Base-by-base conservation (phyloP, 2,888 invertebrate genomes). In the Ophion obscuratus region DNA sequence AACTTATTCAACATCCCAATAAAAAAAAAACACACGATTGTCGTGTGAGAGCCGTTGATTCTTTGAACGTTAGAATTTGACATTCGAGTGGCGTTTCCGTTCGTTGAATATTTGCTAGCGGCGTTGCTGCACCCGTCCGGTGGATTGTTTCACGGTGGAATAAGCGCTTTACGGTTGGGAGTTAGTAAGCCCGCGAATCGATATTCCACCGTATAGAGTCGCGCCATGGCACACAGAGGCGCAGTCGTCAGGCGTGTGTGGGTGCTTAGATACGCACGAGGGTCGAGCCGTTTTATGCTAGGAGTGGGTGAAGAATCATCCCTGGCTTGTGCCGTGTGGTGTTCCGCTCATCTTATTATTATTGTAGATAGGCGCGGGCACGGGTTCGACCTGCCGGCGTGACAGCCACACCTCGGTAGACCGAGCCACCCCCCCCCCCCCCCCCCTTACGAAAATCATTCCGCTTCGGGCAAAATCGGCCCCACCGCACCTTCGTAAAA, bases 341-440 rank as follows among this genome's bases (percentile, higher is more conserved):
- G 24, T 44, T 17, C 62, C 20, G 61, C 44, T 73, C 61, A 61
- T 47, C 66, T 66, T 66, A 75, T 75, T 75, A 75, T 75, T 75
- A 75, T 75, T 61, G 62, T 62, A 44, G n/a, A 44, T 59, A 27
- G 27, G 27, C 27, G 71, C 71, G 31, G 10, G 59, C 27, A 27
- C 68, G 24, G 57, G 40, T 77, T 67, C n/a, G 36, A 3, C 17
- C 36, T 20, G 40, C 20, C 78, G 44, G 59, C 86, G 80, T 77
- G 74, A 75, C 82, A 78, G 86, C 88, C 88, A 86, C 88, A 87
- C 88, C 88, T 86, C 84, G 85, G 70, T 17, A 40, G 47, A 27
- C 27, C 64, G 64, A 11, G 31, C 31, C 61, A 36, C 31, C 14
- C 36, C 17, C 36, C 5, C 11, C 36, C 31, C 61, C 24, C 2